Evolutionary conservation across 2,113 vertebrate genomes (phyloP).

Genomic region (Ptilonorhynchus violaceus): DNA sequence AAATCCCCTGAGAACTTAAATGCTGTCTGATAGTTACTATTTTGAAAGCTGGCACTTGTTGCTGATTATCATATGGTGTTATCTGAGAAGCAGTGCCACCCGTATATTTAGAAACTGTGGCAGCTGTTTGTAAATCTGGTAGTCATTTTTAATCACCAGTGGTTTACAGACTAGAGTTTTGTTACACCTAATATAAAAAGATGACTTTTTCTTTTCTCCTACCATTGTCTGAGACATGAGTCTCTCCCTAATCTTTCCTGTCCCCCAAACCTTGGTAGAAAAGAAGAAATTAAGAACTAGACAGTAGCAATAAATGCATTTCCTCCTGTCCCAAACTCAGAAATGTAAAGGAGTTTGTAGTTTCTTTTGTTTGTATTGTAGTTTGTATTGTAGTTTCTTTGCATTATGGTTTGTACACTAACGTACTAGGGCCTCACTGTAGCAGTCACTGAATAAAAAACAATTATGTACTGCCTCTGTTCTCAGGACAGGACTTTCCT

Average conservation of each 20-base stretch:
- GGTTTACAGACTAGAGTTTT: not conserved
- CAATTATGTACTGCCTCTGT: not conserved
- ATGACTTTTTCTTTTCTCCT: not conserved
- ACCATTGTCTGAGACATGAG: not conserved
- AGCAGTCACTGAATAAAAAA: not conserved
- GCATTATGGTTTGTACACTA: not conserved
- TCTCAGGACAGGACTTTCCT: not conserved
- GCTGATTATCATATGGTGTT: not conserved
- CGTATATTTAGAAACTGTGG: constrained; percentile 40
- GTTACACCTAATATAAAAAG: not conserved
- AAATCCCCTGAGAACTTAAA: not conserved
- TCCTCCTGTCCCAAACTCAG: not conserved
- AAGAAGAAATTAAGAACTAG: not conserved
- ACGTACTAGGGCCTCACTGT: not conserved
- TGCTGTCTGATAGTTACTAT: not conserved
- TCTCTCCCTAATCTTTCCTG: not conserved
- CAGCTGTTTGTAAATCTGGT: constrained; percentile 14
- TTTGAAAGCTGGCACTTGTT: constrained; percentile 8
- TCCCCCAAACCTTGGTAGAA: not conserved
- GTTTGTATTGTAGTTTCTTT: not conserved
- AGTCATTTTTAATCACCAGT: not conserved
- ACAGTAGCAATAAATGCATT: not conserved
- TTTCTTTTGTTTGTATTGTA: too few relatives aligned
- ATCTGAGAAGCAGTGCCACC: not conserved
- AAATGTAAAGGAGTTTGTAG: not conserved